Percentiles rank a stretch among this genome's conserved stretches.
These are phyloP conservation scores for Botrylloides violaceus DNA, from an alignment of 23 tunicate species.

Conservation along the genomic window DNA sequence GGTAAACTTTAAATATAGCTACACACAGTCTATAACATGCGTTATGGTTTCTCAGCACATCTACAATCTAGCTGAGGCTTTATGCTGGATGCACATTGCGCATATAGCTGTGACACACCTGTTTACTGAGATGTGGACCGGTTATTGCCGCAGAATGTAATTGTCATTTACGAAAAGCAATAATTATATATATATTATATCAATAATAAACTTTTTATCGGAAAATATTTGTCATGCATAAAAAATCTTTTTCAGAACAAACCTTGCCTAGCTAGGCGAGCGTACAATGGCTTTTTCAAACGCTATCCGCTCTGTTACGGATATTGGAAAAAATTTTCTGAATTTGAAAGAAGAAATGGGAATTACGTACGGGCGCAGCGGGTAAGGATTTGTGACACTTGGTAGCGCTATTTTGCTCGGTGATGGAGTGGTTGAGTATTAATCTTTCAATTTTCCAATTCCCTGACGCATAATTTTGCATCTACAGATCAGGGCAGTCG, in stretches of 20 bases:
- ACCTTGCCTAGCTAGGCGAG: slow-evolving; percentile 52
- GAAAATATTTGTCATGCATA: too few relatives aligned
- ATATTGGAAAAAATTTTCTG: slow-evolving; percentile 97
- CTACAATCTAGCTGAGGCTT: too few relatives aligned
- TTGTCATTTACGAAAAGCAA: too few relatives aligned
- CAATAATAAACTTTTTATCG: too few relatives aligned
- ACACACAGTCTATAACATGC: too few relatives aligned
- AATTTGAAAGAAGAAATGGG: slow-evolving; percentile 65
- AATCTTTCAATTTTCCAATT: not conserved
- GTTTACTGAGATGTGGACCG: too few relatives aligned
- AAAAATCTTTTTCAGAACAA: slow-evolving; percentile 14
- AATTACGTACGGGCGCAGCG: slow-evolving; percentile 58
- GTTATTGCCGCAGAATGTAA: too few relatives aligned
- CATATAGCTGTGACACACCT: too few relatives aligned
- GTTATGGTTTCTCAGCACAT: too few relatives aligned
- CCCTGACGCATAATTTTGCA: slow-evolving; percentile 13
- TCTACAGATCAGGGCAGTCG: slow-evolving; percentile 31
- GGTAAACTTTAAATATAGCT: too few relatives aligned
- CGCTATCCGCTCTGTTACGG: slow-evolving; percentile 91
- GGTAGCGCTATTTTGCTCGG: not conserved
- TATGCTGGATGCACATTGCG: too few relatives aligned
- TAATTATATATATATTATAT: too few relatives aligned
- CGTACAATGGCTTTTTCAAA: slow-evolving; percentile 75
- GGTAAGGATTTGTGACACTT: slow-evolving; percentile 8
- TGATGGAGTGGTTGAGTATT: not conserved